Percentiles rank a stretch among this genome's conserved stretches.
phyloP scores from a whole-genome alignment of 2,888 invertebrate species.

The Cheilosia grossa region DNA sequence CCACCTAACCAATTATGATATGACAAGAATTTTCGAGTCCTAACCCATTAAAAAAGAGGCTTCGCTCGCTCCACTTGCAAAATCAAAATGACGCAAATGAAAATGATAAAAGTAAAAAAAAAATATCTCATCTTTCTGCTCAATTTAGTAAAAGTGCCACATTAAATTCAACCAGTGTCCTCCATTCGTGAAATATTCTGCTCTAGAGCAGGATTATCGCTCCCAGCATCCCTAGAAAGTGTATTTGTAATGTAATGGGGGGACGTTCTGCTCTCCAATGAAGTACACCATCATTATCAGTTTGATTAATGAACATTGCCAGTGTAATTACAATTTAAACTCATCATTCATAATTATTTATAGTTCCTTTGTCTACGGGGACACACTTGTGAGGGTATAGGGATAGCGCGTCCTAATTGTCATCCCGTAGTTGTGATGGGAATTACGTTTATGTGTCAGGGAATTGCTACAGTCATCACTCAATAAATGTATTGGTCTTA shows the following conservation, averaged over 20 bases:
- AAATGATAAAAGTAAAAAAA: constrained; percentile 36
- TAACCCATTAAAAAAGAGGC: constrained; percentile 12
- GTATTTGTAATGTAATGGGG: constrained; percentile 17
- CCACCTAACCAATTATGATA: constrained; percentile 7
- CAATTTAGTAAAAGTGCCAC: constrained; percentile 38
- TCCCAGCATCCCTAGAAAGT: constrained; percentile 17
- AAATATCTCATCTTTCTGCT: constrained; percentile 41
- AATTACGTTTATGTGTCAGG: constrained; percentile 40
- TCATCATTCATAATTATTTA: constrained; percentile 58
- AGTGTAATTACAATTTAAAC: constrained; percentile 55
- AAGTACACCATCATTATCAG: constrained; percentile 50
- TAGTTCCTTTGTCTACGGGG: constrained; percentile 44
- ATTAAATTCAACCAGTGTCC: constrained; percentile 56
- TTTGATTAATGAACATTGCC: constrained; percentile 56
- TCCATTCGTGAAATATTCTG: constrained; percentile 24
- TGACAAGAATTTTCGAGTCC: constrained; percentile 1
- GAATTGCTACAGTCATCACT: constrained; percentile 38
- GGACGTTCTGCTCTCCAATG: constrained; percentile 32
- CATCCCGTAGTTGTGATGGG: constrained; percentile 35
- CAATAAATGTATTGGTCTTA: constrained; percentile 17
- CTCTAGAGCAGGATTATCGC: constrained; percentile 27
- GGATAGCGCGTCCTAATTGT: constrained; percentile 33
- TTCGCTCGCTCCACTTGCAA: constrained; percentile 6
- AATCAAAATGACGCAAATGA: constrained; percentile 23
- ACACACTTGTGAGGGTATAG: background rate